These are phyloP conservation scores for Mareca strepera DNA, from an alignment of 2,797 vertebrate genomes.

Conservation along the genomic window DNA sequence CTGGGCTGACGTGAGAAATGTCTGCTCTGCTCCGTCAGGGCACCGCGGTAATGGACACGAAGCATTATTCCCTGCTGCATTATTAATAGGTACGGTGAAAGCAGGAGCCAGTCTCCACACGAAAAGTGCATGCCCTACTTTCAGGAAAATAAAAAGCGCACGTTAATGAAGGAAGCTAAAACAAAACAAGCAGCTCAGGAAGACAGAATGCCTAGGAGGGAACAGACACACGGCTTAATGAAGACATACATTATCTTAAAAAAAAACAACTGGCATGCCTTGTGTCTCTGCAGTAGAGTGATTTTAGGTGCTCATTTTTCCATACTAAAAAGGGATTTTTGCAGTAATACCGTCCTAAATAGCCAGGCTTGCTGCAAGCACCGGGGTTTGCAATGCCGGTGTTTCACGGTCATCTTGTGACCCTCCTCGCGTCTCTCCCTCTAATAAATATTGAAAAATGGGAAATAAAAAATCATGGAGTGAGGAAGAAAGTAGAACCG, in stretches of 20 bases:
- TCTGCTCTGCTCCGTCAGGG: not conserved
- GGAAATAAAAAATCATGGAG: not conserved
- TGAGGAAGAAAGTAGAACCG: not conserved
- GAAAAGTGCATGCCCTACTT: constrained; percentile 37
- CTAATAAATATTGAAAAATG: not conserved
- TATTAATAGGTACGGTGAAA: constrained; percentile 27
- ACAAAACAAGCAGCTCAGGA: not conserved
- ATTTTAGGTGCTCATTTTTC: not conserved
- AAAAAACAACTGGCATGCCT: not conserved
- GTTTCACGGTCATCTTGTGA: not conserved
- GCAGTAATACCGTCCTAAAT: not conserved
- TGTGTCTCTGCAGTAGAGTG: not conserved
- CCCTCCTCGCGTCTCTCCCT: not conserved
- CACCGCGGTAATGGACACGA: not conserved
- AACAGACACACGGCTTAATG: not conserved
- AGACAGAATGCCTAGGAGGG: constrained; percentile 34
- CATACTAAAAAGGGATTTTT: not conserved
- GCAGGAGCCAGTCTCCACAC: not conserved
- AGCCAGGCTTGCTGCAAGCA: not conserved
- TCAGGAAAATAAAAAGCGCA: not conserved
- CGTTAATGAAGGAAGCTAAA: constrained; percentile 17
- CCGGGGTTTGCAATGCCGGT: not conserved
- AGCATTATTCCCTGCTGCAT: constrained; percentile 15
- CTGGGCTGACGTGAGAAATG: not conserved
- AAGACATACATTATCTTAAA: not conserved